Conservation (phyloP, 2,113 vertebrate species). For the Peromyscus maniculatus region DNA sequence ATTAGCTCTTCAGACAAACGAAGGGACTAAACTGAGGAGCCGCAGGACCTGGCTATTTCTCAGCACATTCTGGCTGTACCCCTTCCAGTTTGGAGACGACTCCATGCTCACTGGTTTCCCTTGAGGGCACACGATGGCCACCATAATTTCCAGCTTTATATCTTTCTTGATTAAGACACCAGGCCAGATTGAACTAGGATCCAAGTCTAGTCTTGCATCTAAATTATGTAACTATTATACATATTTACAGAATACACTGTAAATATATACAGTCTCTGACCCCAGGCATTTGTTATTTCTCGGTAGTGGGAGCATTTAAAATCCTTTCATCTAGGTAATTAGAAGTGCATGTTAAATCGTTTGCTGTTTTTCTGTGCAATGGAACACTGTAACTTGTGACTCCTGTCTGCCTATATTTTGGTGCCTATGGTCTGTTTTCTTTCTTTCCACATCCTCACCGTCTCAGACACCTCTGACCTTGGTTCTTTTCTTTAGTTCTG, state of each 20-base stretch:
- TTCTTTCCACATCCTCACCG: neutral
- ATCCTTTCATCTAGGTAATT: neutral
- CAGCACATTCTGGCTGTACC: neutral
- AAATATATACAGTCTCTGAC: neutral
- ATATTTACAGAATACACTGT: neutral
- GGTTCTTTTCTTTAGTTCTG: neutral
- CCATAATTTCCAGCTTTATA: neutral
- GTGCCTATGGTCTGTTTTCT: neutral
- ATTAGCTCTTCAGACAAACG: slow-evolving; percentile 29
- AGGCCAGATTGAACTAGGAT: neutral
- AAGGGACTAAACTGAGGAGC: neutral
- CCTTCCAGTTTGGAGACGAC: neutral
- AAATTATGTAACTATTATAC: neutral
- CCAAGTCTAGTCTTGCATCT: slow-evolving; percentile 55
- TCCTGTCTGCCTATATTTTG: neutral
- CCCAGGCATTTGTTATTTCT: neutral
- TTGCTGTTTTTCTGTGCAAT: neutral
- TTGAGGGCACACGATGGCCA: neutral
- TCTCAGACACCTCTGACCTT: neutral
- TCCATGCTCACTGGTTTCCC: neutral
- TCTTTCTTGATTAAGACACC: neutral
- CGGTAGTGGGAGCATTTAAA: neutral
- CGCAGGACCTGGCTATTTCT: neutral
- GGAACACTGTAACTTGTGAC: neutral
- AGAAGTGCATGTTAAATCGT: neutral